Evolutionary conservation across 2,797 vertebrate genomes (phyloP).

Genomic region (Amniataba percoides): DNA sequence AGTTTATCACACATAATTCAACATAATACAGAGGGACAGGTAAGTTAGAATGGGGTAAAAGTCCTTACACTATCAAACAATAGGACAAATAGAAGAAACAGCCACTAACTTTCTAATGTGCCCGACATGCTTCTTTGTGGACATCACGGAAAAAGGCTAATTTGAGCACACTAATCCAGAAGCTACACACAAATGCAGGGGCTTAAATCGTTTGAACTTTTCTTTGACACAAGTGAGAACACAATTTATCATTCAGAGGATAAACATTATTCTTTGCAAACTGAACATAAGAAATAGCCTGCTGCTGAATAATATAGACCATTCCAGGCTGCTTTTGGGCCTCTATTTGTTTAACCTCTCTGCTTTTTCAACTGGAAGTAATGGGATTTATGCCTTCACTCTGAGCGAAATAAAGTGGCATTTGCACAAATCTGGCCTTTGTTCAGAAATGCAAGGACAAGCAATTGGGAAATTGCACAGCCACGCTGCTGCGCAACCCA

Average conservation of each 20-base stretch:
- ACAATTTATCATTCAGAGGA: slow-evolving; percentile 83
- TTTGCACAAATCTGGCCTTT: slow-evolving; percentile 88
- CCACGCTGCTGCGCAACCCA: slow-evolving; percentile 69
- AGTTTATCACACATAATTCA: slow-evolving; percentile 52
- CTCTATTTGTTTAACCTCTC: slow-evolving; percentile 86
- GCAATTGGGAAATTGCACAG: slow-evolving; percentile 80
- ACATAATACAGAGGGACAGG: slow-evolving; percentile 54
- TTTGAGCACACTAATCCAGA: slow-evolving; percentile 75
- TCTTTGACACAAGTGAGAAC: slow-evolving; percentile 74
- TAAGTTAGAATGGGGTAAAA: slow-evolving; percentile 59
- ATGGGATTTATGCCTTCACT: slow-evolving; percentile 86
- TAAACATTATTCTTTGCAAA: slow-evolving; percentile 85
- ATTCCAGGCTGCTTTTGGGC: slow-evolving; percentile 72
- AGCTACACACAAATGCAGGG: slow-evolving; percentile 71
- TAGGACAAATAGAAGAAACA: slow-evolving; percentile 49
- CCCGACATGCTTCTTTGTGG: slow-evolving; percentile 66
- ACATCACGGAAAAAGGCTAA: slow-evolving; percentile 69
- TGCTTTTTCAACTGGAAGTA: slow-evolving; percentile 84
- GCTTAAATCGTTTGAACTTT: slow-evolving; percentile 79
- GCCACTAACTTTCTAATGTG: slow-evolving; percentile 51
- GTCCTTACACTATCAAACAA: slow-evolving; percentile 59
- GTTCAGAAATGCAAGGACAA: slow-evolving; percentile 82
- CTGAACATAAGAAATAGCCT: slow-evolving; percentile 76
- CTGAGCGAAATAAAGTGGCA: slow-evolving; percentile 83
- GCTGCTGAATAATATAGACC: slow-evolving; percentile 79